phyloP scores from a whole-genome alignment of 1,140 invertebrate species.

The Drosophila sp. region DNA sequence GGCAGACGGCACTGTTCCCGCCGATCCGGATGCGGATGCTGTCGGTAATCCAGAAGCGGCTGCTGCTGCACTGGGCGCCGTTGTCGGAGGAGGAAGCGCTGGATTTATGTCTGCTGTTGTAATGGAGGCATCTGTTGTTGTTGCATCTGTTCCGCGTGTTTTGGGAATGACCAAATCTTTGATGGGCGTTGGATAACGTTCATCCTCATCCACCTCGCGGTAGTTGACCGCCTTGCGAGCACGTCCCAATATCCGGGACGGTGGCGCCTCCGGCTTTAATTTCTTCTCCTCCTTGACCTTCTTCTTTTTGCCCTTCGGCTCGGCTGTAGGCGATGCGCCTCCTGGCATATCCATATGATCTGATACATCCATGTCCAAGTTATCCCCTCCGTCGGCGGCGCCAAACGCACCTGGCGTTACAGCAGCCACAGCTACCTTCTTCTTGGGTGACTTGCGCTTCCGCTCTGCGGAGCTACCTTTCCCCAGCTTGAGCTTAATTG shows the following conservation, averaged over 20 bases:
- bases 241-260: constrained; percentile 77
- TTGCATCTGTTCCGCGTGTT: constrained; percentile 24
- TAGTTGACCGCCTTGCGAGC: constrained; percentile 83
- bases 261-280: constrained; percentile 82
- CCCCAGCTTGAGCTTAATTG: constrained; percentile 78
- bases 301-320: constrained; percentile 63
- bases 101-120: constrained; percentile 27
- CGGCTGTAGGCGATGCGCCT: constrained; percentile 32
- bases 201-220: constrained; percentile 80
- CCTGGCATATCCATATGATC: constrained; percentile 44
- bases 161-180: constrained; percentile 77
- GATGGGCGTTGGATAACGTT: constrained; percentile 83
- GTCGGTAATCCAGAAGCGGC: constrained; percentile 77
- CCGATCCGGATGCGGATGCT: constrained; percentile 8
- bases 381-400: constrained; percentile 45
- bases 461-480: constrained; percentile 85
- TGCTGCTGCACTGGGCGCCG: constrained; percentile 68
- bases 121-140: constrained; percentile 15
- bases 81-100: constrained; percentile 62
- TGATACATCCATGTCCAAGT: constrained; percentile 25
- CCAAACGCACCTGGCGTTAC: constrained; percentile 58
- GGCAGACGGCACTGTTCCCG: constrained; percentile 33
- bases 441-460: constrained; percentile 81
- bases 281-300: constrained; percentile 82
- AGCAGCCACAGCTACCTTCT: constrained; percentile 48